phyloP scores from a whole-genome alignment of 2,113 vertebrate genomes.

The Carettochelys insculpta region DNA sequence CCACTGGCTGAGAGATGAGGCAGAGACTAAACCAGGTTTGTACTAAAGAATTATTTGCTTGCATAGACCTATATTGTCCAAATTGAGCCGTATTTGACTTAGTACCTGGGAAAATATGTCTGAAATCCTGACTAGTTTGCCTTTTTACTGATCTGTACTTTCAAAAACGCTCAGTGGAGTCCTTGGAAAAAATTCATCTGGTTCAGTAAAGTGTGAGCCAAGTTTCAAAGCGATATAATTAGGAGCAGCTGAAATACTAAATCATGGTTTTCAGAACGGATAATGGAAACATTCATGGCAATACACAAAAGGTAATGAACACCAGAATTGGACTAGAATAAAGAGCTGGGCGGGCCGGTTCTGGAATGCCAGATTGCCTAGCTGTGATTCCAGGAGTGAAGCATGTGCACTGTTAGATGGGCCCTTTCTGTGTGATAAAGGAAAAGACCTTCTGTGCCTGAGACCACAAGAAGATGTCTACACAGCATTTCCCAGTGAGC shows the following conservation, averaged over 20 bases:
- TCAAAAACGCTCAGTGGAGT: slow-evolving; percentile 5
- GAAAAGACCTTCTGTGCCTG: not conserved
- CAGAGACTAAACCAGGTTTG: not conserved
- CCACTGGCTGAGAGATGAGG: not conserved
- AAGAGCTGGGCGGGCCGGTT: not conserved
- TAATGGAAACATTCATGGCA: not conserved
- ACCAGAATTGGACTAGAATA: not conserved
- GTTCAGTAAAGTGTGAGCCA: slow-evolving; percentile 17
- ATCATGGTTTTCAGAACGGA: slow-evolving; percentile 17
- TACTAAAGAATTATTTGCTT: not conserved
- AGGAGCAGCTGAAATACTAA: slow-evolving; percentile 59
- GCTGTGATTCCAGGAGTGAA: not conserved
- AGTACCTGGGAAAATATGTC: slow-evolving; percentile 44
- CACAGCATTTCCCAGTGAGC: not conserved
- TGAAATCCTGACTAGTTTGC: slow-evolving; percentile 17
- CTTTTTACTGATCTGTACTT: slow-evolving; percentile 16
- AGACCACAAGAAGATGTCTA: not conserved
- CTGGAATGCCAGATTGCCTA: not conserved
- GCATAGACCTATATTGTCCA: not conserved
- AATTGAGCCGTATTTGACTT: slow-evolving; percentile 2
- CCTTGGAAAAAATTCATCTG: not conserved
- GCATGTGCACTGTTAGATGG: not conserved
- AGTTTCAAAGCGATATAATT: slow-evolving; percentile 33
- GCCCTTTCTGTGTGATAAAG: not conserved
- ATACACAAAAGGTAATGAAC: not conserved